Evolutionary conservation across 2,888 invertebrate genomes (phyloP).

Genomic region (Rotaria magnacalcarata): DNA sequence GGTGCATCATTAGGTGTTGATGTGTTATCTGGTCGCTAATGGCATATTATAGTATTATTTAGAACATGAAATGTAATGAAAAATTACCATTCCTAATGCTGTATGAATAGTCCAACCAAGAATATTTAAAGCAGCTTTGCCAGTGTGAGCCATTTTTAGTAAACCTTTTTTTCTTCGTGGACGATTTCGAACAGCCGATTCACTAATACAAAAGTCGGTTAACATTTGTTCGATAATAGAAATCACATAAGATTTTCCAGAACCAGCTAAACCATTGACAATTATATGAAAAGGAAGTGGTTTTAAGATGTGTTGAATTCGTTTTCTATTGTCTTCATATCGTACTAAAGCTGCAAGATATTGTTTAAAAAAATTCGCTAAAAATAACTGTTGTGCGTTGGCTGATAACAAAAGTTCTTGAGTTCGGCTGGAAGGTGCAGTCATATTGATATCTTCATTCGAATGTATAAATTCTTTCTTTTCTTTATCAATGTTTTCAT

Average conservation of each 20-base stretch:
- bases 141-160: neutral
- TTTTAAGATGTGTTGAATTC: neutral
- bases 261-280: neutral
- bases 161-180: neutral
- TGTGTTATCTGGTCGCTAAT: too few species aligned
- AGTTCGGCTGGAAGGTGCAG: too few species aligned
- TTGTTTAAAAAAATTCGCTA: neutral
- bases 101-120: slow-evolving; percentile 11
- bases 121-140: neutral
- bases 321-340: neutral
- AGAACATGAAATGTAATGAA: too few species aligned
- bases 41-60: too few species aligned
- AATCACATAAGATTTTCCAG: neutral
- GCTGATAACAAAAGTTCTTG: neutral
- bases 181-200: too few species aligned
- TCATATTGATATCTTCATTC: too few species aligned
- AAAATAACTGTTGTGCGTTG: neutral
- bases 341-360: neutral
- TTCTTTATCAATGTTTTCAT: too few species aligned
- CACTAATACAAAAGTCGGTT: too few species aligned
- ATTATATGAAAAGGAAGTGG: neutral
- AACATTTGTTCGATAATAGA: too few species aligned
- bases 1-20: too few species aligned
- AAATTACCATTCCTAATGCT: neutral
- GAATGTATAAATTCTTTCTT: too few species aligned